Percentiles rank a stretch among this genome's conserved stretches.
phyloP scores from a whole-genome alignment of 1,140 invertebrate species.

The Prorops nasuta region DNA sequence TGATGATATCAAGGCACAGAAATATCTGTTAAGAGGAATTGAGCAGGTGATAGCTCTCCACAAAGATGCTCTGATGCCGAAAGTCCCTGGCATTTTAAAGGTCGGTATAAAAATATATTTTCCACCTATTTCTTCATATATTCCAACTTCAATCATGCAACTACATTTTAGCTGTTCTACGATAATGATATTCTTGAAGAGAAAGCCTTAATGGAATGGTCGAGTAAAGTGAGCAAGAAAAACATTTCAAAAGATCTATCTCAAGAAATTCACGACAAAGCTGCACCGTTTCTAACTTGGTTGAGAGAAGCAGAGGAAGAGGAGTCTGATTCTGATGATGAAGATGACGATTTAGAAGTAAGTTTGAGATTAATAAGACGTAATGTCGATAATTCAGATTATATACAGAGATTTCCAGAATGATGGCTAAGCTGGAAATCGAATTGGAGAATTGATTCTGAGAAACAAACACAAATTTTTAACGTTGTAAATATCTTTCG shows the following conservation, averaged over 20 bases:
- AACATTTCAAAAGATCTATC: conserved; percentile 89
- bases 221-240: conserved; percentile 89
- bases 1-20: conserved; percentile 88
- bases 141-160: conserved; percentile 11
- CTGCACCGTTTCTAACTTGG: conserved; percentile 94
- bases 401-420: no score
- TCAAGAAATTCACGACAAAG: conserved; percentile 89
- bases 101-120: conserved; percentile 39
- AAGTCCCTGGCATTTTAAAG: conserved; percentile 89
- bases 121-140: conserved; percentile 2
- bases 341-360: conserved; percentile 68
- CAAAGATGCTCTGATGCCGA: conserved; percentile 76
- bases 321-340: conserved; percentile 70
- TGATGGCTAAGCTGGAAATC: no score
- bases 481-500: no score
- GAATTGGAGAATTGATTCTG: no score
- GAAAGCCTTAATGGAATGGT: conserved; percentile 91
- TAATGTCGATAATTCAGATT: not conserved
- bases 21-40: conserved; percentile 91
- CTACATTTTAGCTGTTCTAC: conserved; percentile 85
- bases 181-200: conserved; percentile 95
- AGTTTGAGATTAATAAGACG: not conserved
- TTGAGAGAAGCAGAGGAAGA: conserved; percentile 96
- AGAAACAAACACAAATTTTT: no score
- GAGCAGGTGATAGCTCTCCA: conserved; percentile 90